phyloP scores from a whole-genome alignment of 2,113 vertebrate genomes.

The Harpagus bidentatus region DNA sequence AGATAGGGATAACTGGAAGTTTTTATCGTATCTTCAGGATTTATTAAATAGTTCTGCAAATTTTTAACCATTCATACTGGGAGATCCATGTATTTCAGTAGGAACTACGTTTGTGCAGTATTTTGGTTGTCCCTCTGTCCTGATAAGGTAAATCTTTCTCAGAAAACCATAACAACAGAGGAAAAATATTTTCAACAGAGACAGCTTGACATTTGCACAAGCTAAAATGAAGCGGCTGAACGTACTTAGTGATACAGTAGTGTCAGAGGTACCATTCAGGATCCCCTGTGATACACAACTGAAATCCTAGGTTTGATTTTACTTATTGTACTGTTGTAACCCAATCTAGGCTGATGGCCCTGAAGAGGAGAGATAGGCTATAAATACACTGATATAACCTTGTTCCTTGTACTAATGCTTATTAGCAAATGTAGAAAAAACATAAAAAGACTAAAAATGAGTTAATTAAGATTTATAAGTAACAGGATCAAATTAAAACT shows the following conservation, averaged over 20 bases:
- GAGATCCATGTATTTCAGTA: background rate
- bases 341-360: background rate
- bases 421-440: background rate
- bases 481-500: background rate
- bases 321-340: background rate
- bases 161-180: background rate
- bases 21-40: background rate
- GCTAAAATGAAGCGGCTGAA: background rate
- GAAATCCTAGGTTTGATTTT: background rate
- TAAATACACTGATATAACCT: background rate
- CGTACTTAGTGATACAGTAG: background rate
- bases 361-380: background rate
- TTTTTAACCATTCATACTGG: background rate
- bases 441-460: background rate
- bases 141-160: background rate
- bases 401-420: background rate
- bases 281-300: background rate
- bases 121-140: background rate
- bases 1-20: background rate
- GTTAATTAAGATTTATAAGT: background rate
- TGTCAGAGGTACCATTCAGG: background rate
- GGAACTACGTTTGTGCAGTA: rapidly evolving
- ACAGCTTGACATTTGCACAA: background rate
- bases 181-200: background rate
- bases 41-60: background rate